phyloP scores from a whole-genome alignment of 1,140 invertebrate genomes.

The Cherax destructor region DNA sequence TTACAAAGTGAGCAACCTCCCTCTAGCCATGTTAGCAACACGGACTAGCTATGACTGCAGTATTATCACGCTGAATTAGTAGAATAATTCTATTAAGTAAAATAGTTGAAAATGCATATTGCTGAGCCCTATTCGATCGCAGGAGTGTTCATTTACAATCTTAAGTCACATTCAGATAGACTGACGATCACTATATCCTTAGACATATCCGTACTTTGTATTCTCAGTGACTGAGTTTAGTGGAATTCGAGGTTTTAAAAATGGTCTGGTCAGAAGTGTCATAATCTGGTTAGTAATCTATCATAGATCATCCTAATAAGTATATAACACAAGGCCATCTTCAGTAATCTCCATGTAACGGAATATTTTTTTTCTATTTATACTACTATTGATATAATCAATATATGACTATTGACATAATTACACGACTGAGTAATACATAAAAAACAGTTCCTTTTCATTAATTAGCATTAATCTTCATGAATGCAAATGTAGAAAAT shows the following conservation, averaged over 20 bases:
- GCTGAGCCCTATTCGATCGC: constrained; percentile 59
- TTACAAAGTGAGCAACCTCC: constrained; percentile 65
- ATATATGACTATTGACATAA: background rate
- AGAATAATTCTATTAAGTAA: background rate
- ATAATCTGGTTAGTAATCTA: background rate
- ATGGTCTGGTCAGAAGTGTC: background rate
- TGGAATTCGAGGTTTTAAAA: constrained; percentile 13
- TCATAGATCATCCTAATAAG: background rate
- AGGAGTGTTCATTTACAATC: constrained; percentile 44
- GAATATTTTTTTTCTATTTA: constrained; percentile 3
- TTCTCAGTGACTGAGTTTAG: background rate
- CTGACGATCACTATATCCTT: background rate
- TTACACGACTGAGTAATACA: background rate
- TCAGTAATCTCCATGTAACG: background rate
- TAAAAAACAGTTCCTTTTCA: background rate
- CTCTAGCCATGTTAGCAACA: constrained; percentile 5
- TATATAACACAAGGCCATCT: background rate
- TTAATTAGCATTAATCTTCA: background rate
- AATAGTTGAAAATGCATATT: constrained; percentile 39
- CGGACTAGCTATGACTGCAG: constrained; percentile 17
- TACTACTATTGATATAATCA: constrained; percentile 8
- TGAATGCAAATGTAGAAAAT: constrained; percentile 26
- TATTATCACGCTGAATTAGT: constrained; percentile 45
- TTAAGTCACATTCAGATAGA: background rate
- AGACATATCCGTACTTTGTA: background rate